Base-by-base conservation (phyloP, 2,113 vertebrate genomes). In the Oryzias woworae region DNA sequence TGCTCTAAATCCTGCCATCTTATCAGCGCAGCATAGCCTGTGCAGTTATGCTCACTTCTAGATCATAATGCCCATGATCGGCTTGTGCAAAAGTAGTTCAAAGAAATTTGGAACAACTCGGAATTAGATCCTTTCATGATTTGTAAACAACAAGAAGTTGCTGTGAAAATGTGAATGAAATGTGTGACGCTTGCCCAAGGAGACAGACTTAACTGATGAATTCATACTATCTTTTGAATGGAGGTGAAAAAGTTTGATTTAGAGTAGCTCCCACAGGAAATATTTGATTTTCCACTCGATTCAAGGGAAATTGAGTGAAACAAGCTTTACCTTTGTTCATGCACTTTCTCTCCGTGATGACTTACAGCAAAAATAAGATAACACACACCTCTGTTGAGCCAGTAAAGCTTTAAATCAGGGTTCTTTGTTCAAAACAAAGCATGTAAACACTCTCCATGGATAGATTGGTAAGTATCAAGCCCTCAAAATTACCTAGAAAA, bases 1-100 rank as follows among this genome's bases (percentile, higher is more conserved):
- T 76, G 67, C 26, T 4, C 24, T 24, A 43, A 75, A 80, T 74
- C 71, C 52, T 61, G 53, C 26, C 63, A 54, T 81, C 55, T 81
- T 82, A 76, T 83, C 82, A 59, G 46, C 43, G 15, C 31, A 5
- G 49, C 69, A 53, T 60, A 50, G 58, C 51, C 65, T 16, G 51
- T 52, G 61, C 41, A 18, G 28, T 41, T 49, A 7, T 22, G 0
- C 16, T 54, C 18, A 42, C 47, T 45, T 51, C 15, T 4, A 49
- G 23, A 31, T 17, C 5, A 26, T 41, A 46, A 0, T 12, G 14
- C 3, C 23, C 14, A 3, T 53, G n/a, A 49, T 50, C 53, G 58
- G 16, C 63, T 70, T 59, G 60, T 18, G 18, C 20, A 41, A 17
- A 43, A 56, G 56, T 62, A 57, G 7, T 13, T 62, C 31, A 58